These are phyloP conservation scores for Ifrita kowaldi DNA, from an alignment of 2,113 vertebrate genomes.

Conservation along the genomic window DNA sequence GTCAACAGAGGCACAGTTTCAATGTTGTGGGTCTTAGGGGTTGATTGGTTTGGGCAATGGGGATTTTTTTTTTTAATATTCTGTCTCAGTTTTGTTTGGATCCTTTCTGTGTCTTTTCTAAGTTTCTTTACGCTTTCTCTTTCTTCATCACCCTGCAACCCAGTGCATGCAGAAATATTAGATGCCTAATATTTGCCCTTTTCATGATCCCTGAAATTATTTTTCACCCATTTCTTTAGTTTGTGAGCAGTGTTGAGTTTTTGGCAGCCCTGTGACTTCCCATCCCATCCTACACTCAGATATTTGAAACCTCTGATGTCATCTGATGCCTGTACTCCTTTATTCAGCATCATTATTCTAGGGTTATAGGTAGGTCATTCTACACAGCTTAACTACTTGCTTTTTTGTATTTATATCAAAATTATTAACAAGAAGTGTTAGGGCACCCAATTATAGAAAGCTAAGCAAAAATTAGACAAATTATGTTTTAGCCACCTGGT, in stretches of 20 bases:
- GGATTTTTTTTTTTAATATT: neutral
- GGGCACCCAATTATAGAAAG: neutral
- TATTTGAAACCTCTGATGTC: neutral
- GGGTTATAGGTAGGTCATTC: neutral
- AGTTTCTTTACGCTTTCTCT: neutral
- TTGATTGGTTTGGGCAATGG: neutral
- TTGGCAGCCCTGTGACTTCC: neutral
- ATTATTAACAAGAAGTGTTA: neutral
- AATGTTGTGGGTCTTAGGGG: neutral
- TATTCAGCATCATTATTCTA: neutral
- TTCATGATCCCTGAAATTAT: neutral
- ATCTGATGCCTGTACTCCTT: neutral
- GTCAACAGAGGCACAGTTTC: neutral
- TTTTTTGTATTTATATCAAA: neutral
- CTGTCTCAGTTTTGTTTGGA: neutral
- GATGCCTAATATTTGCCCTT: neutral
- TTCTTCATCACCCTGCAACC: neutral
- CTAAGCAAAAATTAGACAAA: neutral
- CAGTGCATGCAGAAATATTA: neutral
- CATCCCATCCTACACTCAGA: rapidly evolving
- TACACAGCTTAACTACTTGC: neutral
- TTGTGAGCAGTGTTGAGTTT: neutral
- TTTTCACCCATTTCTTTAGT: neutral
- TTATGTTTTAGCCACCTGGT: neutral
- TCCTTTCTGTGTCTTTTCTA: neutral